These are phyloP conservation scores for Diabrotica balteata DNA, from an alignment of 2,888 invertebrate genomes.

Conservation along the genomic window DNA sequence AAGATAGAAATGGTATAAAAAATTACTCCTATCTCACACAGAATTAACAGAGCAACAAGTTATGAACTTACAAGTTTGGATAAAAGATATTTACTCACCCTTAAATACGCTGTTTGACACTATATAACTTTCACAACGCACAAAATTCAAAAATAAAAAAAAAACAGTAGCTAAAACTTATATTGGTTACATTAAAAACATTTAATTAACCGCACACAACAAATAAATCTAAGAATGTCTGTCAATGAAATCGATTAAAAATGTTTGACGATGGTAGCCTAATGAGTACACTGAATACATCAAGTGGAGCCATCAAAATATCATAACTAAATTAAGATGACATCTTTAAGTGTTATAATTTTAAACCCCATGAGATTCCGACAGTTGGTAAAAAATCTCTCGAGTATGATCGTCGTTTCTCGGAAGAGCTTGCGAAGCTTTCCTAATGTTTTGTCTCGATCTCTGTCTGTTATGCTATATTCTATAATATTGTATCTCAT, in stretches of 20 bases:
- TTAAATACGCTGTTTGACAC: too few species aligned
- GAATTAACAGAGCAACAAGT: too few species aligned
- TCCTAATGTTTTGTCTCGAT: not conserved
- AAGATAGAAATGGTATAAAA: too few species aligned
- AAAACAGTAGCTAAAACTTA: too few species aligned
- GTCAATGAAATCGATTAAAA: conserved; percentile 11
- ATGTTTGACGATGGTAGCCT: conserved; percentile 8
- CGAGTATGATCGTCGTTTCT: conserved; percentile 32
- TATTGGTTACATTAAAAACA: too few species aligned
- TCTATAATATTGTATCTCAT: too few species aligned
- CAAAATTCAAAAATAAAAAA: too few species aligned
- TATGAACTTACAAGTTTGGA: too few species aligned
- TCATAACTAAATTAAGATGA: conserved; percentile 47
- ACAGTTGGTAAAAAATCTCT: conserved; percentile 32
- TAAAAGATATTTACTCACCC: too few species aligned
- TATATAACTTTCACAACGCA: too few species aligned
- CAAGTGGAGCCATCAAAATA: conserved; percentile 40
- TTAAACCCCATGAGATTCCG: conserved; percentile 41
- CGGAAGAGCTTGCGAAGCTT: conserved; percentile 24
- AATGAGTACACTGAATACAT: conserved; percentile 26
- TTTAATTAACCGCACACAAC: not conserved
- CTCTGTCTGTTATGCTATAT: too few species aligned
- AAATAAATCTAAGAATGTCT: conserved; percentile 13
- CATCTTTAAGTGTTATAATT: conserved; percentile 46
- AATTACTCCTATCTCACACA: too few species aligned